These are phyloP conservation scores for Pelecanoides urinatrix DNA, from an alignment of 2,113 vertebrate species.

Conservation along the genomic window DNA sequence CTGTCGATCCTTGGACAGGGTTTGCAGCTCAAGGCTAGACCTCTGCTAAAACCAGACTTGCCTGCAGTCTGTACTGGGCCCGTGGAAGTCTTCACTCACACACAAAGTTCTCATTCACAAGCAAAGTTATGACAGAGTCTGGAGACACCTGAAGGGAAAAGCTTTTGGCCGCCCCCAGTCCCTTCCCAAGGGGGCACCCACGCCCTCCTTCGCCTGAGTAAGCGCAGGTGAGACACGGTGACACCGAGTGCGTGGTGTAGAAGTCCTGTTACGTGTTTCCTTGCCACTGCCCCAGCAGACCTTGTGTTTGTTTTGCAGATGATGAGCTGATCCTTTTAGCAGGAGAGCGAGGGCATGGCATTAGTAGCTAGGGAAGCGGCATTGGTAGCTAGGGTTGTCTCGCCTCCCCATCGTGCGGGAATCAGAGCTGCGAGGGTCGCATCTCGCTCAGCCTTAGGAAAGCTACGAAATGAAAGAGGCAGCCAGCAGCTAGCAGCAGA, in stretches of 20 bases:
- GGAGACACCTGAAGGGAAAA: neutral
- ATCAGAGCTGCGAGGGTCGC: neutral
- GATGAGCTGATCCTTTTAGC: neutral
- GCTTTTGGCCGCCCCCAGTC: rapidly evolving
- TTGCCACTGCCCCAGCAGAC: neutral
- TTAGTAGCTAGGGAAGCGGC: neutral
- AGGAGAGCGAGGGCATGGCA: neutral
- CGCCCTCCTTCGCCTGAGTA: rapidly evolving
- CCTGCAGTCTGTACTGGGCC: rapidly evolving
- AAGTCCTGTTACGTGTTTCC: neutral
- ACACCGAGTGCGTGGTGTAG: rapidly evolving
- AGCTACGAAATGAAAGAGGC: neutral
- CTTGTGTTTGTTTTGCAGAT: neutral
- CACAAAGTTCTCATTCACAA: neutral
- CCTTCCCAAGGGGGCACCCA: neutral
- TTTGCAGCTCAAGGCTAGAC: neutral
- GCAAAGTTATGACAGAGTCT: neutral
- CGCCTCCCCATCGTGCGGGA: neutral
- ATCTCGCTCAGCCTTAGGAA: neutral
- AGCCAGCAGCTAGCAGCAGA: neutral
- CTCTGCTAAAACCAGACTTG: neutral
- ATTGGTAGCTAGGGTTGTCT: neutral
- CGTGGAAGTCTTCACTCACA: neutral
- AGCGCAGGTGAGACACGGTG: rapidly evolving
- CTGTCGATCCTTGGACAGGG: no score